Base-by-base conservation (phyloP, 2,797 vertebrate species). In the Rhodeus uyekii region DNA sequence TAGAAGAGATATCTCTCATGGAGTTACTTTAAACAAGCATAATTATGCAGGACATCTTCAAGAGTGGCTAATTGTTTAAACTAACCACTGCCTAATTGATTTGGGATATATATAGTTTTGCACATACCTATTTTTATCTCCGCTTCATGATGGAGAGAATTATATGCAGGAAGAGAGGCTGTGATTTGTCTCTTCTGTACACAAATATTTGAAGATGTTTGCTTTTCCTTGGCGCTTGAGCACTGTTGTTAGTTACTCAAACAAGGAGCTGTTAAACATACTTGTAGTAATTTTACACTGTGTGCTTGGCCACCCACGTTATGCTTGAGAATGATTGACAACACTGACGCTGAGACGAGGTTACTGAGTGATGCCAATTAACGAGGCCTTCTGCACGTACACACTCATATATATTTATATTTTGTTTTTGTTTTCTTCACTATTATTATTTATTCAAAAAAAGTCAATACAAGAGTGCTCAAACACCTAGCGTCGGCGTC, bases 241-340 rank as follows among this genome's bases (percentile, higher is more conserved):
- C 38, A 13, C 39, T 71, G 67, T 38, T 81, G 42, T 48, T 72
- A 60, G 55, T 63, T 42, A 65, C 78, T 72, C n/a, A 63, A 48
- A 73, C 38, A 72, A 42, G 46, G 69, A 22, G 32, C 60, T 50
- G 60, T 38, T 74, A 64, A 64, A 73, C 58, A 24, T 18, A 71
- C 55, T 69, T 36, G 19, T 29, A 27, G 76, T 71, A 12, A 71
- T 71, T 80, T 71, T 44, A 24, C 53, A 34, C 19, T 69, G 24
- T 18, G 18, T 53, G 77, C 24, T 48, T 46, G 22, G 32, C 61
- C 76, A 65, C 60, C 44, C 61, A 65, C 44, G 9, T 42, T 69
- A 29, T 76, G 38, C 60, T 9, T 69, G 50, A 58, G 78, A 81
- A 74, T 74, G 44, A 81, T 81, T 73, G 79, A 64, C 32, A n/a